A percentile compares a stretch with the other conserved stretches of the same genome.
Conservation (phyloP, 2,888 invertebrate species). For the Harpagoxenus sublaevis region DNA sequence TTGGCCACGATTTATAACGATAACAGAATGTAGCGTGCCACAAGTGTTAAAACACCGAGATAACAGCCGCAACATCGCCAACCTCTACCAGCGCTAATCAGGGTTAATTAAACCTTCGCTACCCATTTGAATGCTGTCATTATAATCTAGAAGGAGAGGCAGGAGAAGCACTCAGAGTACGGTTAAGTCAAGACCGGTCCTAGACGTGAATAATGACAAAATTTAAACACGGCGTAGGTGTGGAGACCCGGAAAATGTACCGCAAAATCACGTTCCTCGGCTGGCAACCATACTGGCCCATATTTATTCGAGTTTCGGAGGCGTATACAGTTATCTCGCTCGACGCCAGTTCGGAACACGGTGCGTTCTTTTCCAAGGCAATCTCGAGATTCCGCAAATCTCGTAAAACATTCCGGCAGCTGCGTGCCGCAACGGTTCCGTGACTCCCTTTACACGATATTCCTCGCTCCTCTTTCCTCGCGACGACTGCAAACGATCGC, state of each 20-base stretch:
- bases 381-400: slow-evolving; percentile 55
- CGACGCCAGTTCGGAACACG: slow-evolving; percentile 35
- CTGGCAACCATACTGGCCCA: slow-evolving; percentile 53
- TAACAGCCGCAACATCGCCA: not conserved
- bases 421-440: slow-evolving; percentile 20
- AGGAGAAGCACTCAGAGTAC: not conserved
- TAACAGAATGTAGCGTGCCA: not conserved
- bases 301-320: slow-evolving; percentile 60
- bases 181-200: slow-evolving; percentile 28
- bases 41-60: not conserved
- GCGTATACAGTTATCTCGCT: slow-evolving; percentile 63
- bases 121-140: not conserved
- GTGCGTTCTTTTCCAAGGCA: slow-evolving; percentile 30
- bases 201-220: slow-evolving; percentile 17
- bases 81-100: slow-evolving; percentile 2
- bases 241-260: slow-evolving; percentile 50
- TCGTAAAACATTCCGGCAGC: slow-evolving; percentile 61
- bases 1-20: not conserved
- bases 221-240: slow-evolving; percentile 5
- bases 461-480: not conserved
- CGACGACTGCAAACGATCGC: slow-evolving; percentile 3
- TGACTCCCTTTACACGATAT: slow-evolving; percentile 17
- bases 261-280: slow-evolving; percentile 46
- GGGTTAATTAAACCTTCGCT: slow-evolving; percentile 26
- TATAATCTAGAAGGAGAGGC: not conserved